These are phyloP conservation scores for Drosophila neonasuta DNA, from an alignment of 2,888 invertebrate genomes.

Conservation along the genomic window DNA sequence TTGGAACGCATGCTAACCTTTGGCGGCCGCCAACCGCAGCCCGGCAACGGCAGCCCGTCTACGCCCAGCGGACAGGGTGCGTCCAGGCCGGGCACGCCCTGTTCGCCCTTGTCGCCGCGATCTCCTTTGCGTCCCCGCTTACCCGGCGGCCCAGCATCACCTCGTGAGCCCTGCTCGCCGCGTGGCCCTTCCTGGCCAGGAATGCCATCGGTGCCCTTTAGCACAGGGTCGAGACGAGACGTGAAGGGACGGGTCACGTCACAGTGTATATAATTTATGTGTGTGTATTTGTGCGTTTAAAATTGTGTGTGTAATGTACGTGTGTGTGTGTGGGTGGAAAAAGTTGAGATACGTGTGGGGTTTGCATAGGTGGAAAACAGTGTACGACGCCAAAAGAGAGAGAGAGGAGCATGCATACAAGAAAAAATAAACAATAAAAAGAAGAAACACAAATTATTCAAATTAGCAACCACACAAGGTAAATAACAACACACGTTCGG, in stretches of 20 bases:
- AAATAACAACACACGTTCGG: conserved; percentile 33
- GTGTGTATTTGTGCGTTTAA: conserved; percentile 10
- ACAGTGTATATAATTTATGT: conserved; percentile 21
- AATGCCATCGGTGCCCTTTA: conserved; percentile 95
- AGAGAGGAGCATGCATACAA: conserved; percentile 61
- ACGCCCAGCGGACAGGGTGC: conserved; percentile 99
- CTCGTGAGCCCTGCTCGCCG: conserved; percentile 94
- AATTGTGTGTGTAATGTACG: conserved; percentile 11
- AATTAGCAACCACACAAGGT: conserved; percentile 68
- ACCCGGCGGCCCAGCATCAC: conserved; percentile 89
- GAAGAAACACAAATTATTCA: conserved; percentile 68
- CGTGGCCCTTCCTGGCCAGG: conserved; percentile 96
- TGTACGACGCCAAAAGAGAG: conserved; percentile 52
- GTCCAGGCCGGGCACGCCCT: conserved; percentile 98
- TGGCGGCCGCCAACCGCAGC: conserved; percentile 96
- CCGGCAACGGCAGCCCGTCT: conserved; percentile 97
- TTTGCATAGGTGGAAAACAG: conserved; percentile 44
- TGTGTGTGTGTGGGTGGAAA: conserved; percentile 33
- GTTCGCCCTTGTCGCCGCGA: conserved; percentile 96
- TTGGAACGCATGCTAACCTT: conserved; percentile 85
- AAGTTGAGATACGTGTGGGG: conserved; percentile 34
- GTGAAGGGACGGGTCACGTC: conserved; percentile 1
- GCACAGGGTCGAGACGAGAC: neutral
- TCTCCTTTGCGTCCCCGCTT: conserved; percentile 96
- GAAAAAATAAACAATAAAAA: conserved; percentile 41